Evolutionary conservation across 1,140 invertebrate species (phyloP), one percentile per base, ranked within the genome.

Genomic region (Drosophila orena): DNA sequence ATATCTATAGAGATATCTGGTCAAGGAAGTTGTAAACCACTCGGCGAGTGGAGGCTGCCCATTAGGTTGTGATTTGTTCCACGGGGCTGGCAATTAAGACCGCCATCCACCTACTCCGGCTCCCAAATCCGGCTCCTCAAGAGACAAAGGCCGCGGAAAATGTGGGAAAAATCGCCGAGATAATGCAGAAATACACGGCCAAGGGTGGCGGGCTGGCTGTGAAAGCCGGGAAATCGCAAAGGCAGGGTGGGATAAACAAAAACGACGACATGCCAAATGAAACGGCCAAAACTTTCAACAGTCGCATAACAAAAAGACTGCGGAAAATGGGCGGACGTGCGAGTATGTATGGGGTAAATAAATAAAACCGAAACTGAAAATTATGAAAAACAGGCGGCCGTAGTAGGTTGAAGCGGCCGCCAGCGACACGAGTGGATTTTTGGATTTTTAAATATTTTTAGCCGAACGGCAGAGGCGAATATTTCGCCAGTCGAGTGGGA

Each of bases 381-480:
- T 89, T 88, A 88, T 88, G 83, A 88, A 88, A 86, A 88, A 76
- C 84, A 89, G 83, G 79, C 83, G 66, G 83, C 58, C 44, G 56
- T 76, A 75, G 81, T 58, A 42, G 68, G 55, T 60, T 49, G 50
- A 38, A 52, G 35, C 60, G 62, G 24, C 40, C 71, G 73, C 62
- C 43, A 73, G 44, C 73, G 64, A 72, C 55, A 61, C 79, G 61
- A 76, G 73, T 78, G 79, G 77, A 70, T 43, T 83, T 88, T 88
- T 88, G 84, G 83, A 89, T 66, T 64, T 85, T 86, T 83, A 89
- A 76, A 88, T 88, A 88, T 88, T 89, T 88, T 88, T 88, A 88
- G 83, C 83, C 84, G 72, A 75, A 75, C 50, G 69, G 52, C 68
- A 62, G 47, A 56, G 76, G 37, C 72, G 79, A 81, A 81, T 77